Evolutionary conservation across 2,888 invertebrate species (phyloP).

Genomic region (Caenorhabditis japonica): DNA sequence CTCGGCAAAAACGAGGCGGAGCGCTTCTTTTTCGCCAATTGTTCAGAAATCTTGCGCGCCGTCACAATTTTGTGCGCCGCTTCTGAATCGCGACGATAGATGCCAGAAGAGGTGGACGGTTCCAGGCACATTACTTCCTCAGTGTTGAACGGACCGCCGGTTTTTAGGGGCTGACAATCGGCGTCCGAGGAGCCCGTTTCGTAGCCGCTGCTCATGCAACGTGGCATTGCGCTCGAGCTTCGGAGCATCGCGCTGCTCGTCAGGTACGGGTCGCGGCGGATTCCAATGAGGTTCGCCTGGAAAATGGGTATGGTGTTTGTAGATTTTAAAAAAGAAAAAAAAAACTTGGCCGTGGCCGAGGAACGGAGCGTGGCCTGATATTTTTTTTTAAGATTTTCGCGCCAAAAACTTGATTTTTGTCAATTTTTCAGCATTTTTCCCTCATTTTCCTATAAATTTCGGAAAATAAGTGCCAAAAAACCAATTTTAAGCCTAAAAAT

Average conservation of each 20-base stretch:
- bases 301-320: neutral
- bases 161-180: constrained; percentile 11
- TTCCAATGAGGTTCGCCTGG: constrained; percentile 47
- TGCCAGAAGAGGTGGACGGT: constrained; percentile 1
- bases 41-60: constrained; percentile 18
- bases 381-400: too few species aligned
- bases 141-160: constrained; percentile 1
- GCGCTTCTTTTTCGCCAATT: constrained; percentile 27
- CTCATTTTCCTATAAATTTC: too few species aligned
- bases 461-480: too few species aligned
- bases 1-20: constrained; percentile 47
- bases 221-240: constrained; percentile 49
- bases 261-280: constrained; percentile 38
- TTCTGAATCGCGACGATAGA: constrained; percentile 36
- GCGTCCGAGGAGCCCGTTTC: constrained; percentile 38
- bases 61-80: constrained; percentile 41
- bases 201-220: constrained; percentile 33
- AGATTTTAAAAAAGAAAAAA: neutral
- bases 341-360: too few species aligned
- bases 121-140: neutral
- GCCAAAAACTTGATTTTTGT: too few species aligned
- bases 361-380: too few species aligned
- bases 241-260: constrained; percentile 28
- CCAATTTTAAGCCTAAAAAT: too few species aligned
- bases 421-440: too few species aligned